Evolutionary conservation across 2,888 invertebrate genomes (phyloP), one percentile per base, ranked within the genome.

Genomic region (Trachelus stipa): DNA sequence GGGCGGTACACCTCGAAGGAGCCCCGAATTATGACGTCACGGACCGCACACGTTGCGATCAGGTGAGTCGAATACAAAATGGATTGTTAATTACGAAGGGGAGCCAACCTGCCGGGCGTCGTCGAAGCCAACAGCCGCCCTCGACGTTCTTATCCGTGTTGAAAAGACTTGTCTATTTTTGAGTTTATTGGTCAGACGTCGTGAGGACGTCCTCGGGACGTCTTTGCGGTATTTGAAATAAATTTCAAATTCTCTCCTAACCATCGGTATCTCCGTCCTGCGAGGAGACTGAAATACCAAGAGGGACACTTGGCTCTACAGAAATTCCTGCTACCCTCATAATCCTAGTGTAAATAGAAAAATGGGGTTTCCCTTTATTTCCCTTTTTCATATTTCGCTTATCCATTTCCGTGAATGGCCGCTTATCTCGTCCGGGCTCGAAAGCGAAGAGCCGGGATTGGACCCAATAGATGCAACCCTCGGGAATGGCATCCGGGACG

Each of bases 1-100:
- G 91, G 91, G 91, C 91, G 91, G 89, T 87, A 88, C 85, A 79
- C 87, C 88, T 87, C 87, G 87, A 84, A 89, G 88, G 88, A 90
- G 89, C 85, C 90, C 90, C 90, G 88, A 91, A 91, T 91, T 91
- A 91, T 91, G 91, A 91, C 91, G 91, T 91, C 91, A 91, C 87
- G 86, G 91, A 91, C 91, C 91, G 90, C 91, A 91, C 91, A 91
- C 91, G 91, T 89, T 83, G 91, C 87, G 87, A 89, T 88, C 90
- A 88, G 89, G 88, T 88, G 89, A 90, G 88, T 85, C 89, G 89
- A 90, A 90, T 90, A 90, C 90, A 89, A 90, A 91, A 90, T 89
- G 90, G 88, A 91, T 91, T 89, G 90, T 90, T 91, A 90, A 90
- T 89, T 90, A 89, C 87, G 85, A 83, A 82, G 80, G 83, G 73